A percentile compares a stretch with the other conserved stretches of the same genome.
phyloP scores from a whole-genome alignment of 1,140 invertebrate genomes.

The Zaprionus taronus region DNA sequence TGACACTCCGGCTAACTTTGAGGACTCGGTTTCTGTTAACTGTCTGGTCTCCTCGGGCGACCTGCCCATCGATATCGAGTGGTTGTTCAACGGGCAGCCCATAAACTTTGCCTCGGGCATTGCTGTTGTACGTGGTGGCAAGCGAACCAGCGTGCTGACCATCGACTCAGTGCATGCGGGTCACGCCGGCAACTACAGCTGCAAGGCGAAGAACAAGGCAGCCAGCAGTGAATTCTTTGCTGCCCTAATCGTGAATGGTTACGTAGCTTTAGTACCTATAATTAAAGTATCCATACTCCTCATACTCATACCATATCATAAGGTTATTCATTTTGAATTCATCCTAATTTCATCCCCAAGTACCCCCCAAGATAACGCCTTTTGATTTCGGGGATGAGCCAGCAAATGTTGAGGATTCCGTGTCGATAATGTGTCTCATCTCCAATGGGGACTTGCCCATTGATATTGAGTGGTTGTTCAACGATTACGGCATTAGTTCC shows the following conservation, averaged over 20 bases:
- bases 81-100: conserved; percentile 89
- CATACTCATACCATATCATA: neutral
- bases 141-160: conserved; percentile 88
- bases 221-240: conserved; percentile 89
- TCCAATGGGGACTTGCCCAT: conserved; percentile 91
- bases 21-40: conserved; percentile 89
- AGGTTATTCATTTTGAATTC: conserved; percentile 5
- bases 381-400: conserved; percentile 91
- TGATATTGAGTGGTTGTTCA: conserved; percentile 91
- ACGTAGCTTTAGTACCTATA: neutral
- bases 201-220: conserved; percentile 90
- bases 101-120: conserved; percentile 71
- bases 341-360: conserved; percentile 32
- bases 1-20: conserved; percentile 87
- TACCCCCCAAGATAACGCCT: conserved; percentile 68
- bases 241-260: conserved; percentile 90
- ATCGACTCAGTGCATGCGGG: conserved; percentile 89
- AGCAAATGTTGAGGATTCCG: conserved; percentile 91
- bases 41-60: conserved; percentile 94
- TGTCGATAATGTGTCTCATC: conserved; percentile 91
- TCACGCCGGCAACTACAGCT: conserved; percentile 89
- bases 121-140: conserved; percentile 74
- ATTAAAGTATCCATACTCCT: neutral
- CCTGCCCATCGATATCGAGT: conserved; percentile 91
- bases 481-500: conserved; percentile 87